phyloP scores from a whole-genome alignment of 2,797 vertebrate genomes.

The Mormyrops boulengeri region DNA sequence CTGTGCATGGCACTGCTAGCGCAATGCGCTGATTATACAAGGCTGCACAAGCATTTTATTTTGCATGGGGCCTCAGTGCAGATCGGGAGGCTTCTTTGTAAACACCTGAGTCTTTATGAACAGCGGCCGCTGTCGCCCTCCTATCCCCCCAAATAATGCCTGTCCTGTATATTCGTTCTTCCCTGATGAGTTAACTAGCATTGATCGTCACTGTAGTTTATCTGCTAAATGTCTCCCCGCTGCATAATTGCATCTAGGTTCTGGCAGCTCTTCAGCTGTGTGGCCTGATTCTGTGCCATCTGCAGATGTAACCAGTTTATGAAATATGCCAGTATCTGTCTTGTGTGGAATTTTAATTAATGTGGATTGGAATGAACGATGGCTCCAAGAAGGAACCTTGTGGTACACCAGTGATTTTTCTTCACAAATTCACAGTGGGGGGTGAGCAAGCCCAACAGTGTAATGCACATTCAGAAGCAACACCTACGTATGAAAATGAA shows the following conservation, averaged over 20 bases:
- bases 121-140: background rate
- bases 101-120: background rate
- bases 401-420: background rate
- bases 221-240: background rate
- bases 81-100: background rate
- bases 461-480: background rate
- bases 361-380: background rate
- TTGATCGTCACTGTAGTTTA: background rate
- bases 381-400: conserved; percentile 1
- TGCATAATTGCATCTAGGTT: background rate
- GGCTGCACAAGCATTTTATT: background rate
- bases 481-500: background rate
- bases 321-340: background rate
- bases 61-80: background rate
- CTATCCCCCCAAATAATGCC: background rate
- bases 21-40: background rate
- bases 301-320: background rate
- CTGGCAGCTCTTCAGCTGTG: background rate
- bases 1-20: background rate
- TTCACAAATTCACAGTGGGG: background rate
- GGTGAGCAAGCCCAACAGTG: background rate
- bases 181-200: background rate
- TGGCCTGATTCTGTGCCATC: background rate
- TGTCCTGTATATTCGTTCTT: background rate
- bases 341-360: background rate